Percentiles rank a stretch among this genome's conserved stretches.
phyloP scores from a whole-genome alignment of 2,888 invertebrate genomes.

The Drosophila tripunctata region DNA sequence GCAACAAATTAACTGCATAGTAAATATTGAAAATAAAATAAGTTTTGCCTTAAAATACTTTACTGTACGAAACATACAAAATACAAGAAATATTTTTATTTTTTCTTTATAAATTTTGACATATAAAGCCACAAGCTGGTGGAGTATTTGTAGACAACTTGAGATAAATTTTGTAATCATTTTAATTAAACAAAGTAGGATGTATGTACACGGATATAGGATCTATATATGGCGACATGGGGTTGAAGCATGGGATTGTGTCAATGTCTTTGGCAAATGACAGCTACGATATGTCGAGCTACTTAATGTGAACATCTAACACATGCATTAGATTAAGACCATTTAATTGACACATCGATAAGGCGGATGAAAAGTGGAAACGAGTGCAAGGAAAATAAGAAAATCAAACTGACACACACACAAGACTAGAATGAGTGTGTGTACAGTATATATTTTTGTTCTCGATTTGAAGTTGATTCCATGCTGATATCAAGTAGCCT shows the following conservation, averaged over 20 bases:
- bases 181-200: not conserved
- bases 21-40: no score
- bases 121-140: no score
- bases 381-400: constrained; percentile 15
- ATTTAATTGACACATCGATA: constrained; percentile 74
- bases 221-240: constrained; percentile 3
- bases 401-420: constrained; percentile 36
- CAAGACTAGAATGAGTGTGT: not conserved
- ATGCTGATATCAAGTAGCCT: constrained; percentile 6
- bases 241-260: constrained; percentile 10
- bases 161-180: not conserved
- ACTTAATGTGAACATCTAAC: constrained; percentile 53
- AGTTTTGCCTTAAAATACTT: no score
- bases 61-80: no score
- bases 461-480: constrained; percentile 5
- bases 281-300: constrained; percentile 43
- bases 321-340: constrained; percentile 66
- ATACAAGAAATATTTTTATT: no score
- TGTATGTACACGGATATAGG: not conserved
- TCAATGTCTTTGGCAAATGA: constrained; percentile 34
- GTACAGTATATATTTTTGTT: not conserved
- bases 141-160: not conserved
- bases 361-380: constrained; percentile 25
- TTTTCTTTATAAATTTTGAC: no score
- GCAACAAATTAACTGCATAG: no score